A percentile compares a stretch with the other conserved stretches of the same genome.
Conservation (phyloP, 2,888 invertebrate genomes). For the Amblyjoppa proteus region DNA sequence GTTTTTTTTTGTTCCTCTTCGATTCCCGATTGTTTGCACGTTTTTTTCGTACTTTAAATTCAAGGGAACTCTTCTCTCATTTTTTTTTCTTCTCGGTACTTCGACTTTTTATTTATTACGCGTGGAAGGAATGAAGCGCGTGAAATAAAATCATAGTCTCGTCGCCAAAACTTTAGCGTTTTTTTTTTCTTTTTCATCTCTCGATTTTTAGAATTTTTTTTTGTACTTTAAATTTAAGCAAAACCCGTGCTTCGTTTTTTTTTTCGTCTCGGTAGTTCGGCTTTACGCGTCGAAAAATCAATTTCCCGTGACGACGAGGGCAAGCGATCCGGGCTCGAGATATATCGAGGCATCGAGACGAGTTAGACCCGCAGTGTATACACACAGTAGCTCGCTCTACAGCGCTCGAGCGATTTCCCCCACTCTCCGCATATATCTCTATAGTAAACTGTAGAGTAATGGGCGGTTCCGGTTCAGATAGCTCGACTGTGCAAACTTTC, state of each 20-base stretch:
- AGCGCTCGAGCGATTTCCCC: background rate
- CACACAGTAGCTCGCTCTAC: background rate
- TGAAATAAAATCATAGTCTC: slow-evolving; percentile 53
- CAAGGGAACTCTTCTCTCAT: background rate
- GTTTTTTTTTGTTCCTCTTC: background rate
- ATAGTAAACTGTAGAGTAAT: slow-evolving; percentile 32
- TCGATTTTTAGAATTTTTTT: slow-evolving; percentile 1
- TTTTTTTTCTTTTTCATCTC: background rate
- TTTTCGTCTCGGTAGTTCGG: slow-evolving; percentile 9
- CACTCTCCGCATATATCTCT: background rate
- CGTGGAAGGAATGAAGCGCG: background rate
- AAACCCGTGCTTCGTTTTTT: slow-evolving; percentile 26
- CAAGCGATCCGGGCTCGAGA: slow-evolving; percentile 39
- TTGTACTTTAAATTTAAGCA: slow-evolving; percentile 11
- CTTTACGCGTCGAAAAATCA: slow-evolving; percentile 55
- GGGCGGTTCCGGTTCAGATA: slow-evolving; percentile 16
- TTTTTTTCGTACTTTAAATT: slow-evolving; percentile 1
- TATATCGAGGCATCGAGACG: slow-evolving; percentile 51
- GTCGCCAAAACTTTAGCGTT: background rate
- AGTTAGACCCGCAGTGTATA: slow-evolving; percentile 4
- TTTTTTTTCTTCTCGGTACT: slow-evolving; percentile 4
- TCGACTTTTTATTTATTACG: background rate
- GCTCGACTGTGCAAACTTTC: slow-evolving; percentile 23
- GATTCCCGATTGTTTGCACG: background rate
- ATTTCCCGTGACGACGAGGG: slow-evolving; percentile 59